A percentile compares a stretch with the other conserved stretches of the same genome.
Evolutionary conservation across 1,140 invertebrate genomes (phyloP).

Genomic region (Tetraneura akinire): DNA sequence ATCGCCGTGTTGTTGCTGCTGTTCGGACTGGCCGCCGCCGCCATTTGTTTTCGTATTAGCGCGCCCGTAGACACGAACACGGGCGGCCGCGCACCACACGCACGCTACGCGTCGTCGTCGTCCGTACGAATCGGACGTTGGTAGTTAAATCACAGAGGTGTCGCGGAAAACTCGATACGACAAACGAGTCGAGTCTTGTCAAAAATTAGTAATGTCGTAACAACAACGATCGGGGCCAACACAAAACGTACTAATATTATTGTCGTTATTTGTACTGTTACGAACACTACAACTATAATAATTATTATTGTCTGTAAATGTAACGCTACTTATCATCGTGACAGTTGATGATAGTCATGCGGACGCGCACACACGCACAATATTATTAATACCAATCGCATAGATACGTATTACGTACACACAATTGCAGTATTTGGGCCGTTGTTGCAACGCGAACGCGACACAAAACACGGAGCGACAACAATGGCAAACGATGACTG

Average conservation of each 20-base stretch:
- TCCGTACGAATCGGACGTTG: neutral
- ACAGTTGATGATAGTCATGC: neutral
- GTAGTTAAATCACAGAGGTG: neutral
- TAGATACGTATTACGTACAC: neutral
- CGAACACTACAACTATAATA: neutral
- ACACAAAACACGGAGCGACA: neutral
- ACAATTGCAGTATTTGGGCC: neutral
- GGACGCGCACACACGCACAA: neutral
- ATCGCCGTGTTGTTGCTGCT: neutral
- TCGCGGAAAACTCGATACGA: neutral
- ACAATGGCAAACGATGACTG: neutral
- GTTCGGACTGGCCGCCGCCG: neutral
- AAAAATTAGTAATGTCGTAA: neutral
- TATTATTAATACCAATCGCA: no score
- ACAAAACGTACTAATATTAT: no score
- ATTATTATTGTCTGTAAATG: neutral
- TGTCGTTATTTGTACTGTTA: no score
- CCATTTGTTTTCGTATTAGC: neutral
- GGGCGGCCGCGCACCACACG: no score
- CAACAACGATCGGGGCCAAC: no score
- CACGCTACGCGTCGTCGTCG: neutral
- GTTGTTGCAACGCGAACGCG: neutral
- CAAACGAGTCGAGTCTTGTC: no score
- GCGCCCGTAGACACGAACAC: neutral
- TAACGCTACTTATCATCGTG: conserved; percentile 38